Evolutionary conservation across 2,888 invertebrate species (phyloP), one percentile per base, ranked within the genome.

Genomic region (Vannuccia rotundouncinata): DNA sequence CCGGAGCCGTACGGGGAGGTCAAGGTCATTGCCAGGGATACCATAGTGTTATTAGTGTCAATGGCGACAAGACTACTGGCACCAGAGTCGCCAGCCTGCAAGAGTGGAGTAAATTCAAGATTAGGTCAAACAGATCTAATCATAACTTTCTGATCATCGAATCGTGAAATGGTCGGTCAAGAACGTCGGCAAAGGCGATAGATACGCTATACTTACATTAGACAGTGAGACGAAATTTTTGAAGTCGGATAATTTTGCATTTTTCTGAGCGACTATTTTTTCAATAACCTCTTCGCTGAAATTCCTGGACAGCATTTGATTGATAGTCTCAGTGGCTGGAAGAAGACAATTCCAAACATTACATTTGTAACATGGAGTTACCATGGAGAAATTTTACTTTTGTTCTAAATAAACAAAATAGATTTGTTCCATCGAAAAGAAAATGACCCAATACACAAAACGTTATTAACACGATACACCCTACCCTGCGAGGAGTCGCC

Each of bases 1-100:
- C 77, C 77, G 13, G 77, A 77, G 27, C 77, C 77, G n/a, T 31
- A 77, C 27, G 30, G 25, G 5, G 77, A 77, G 25, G 31, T 45
- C 27, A 77, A 31, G 31, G 25, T 77, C 1, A 77, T 45, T 1
- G 77, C 13, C 27, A 77, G 27, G 45, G 77, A 77, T 10, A 77
- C 77, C 17, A 31, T 27, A 22, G 45, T 22, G 45, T 45, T 77
- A 25, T 77, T 77, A n/a, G 77, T 25, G 31, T 77, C 77, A 13
- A 77, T 77, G n/a, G 31, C 28, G n/a, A 45, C 30, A 77, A 77
- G 29, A 13, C 31, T 29, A 31, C 31, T 59, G n/a, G 30, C 77
- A 29, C 77, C 45, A 45, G 45, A 5, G 45, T 45, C 45, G 10
- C 17, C 45, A 45, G 45, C 17, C 45, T 45, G 45, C n/a, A n/a